Base-by-base conservation (phyloP, 2,888 invertebrate genomes). In the Chymomyza procnemis region DNA sequence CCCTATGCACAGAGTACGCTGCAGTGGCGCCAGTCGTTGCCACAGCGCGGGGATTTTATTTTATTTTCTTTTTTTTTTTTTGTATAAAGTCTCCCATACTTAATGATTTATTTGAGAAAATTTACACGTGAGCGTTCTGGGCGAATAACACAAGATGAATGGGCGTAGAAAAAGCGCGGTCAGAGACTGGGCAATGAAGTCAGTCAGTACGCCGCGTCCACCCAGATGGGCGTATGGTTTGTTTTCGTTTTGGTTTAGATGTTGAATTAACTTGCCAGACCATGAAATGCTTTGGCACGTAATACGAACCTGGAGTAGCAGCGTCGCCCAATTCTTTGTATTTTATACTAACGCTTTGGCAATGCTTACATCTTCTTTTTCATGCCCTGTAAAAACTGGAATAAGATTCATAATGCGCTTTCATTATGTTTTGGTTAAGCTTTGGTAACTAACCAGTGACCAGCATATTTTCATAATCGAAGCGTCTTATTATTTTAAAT, bases 241-340 rank as follows among this genome's bases (percentile, higher is more conserved):
- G 62, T 66, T 71, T 61, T 55, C 18, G 21, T 21, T 26, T 61
- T 59, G 41, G 16, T 22, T 19, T 19, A 19, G 50, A 19, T 19
- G 54, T 54, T 88, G 86, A 85, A 89, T 88, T 89, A 89, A 89
- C 80, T 88, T 84, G 88, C 86, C 86, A 89, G 89, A 89, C 89
- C 89, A 87, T 89, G 87, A 89, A 88, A 89, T 89, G 86, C 88
- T 88, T 88, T 88, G 88, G 84, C 89, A 89, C 89, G 88, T 89
- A 84, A 86, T 78, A 76, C 80, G 82, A 12, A 41, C 34, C 34
- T 12, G 34, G 34, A 41, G 34, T 12, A 41, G 34, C 34, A 41
- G 34, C 9, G 2, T 41, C 34, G 34, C 12, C 84, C 87, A 85
- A 88, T 88, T 88, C 79, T 80, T 79, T 66, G 54, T 62, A 30